A percentile compares a stretch with the other conserved stretches of the same genome.
Evolutionary conservation across 2,888 invertebrate species (phyloP).

Genomic region (Drosophila monieri): DNA sequence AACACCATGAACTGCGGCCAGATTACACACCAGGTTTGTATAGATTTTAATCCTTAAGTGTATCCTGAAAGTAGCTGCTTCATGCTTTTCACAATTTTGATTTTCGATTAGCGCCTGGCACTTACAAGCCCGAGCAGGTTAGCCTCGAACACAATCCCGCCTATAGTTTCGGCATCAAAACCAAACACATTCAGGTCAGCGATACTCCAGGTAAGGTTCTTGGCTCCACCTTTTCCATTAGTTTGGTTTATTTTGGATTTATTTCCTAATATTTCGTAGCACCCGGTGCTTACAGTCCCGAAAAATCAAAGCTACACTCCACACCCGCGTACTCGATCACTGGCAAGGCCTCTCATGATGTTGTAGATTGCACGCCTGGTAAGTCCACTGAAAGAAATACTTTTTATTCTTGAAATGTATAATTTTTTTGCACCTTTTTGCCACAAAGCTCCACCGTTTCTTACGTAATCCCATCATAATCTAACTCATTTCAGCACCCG

Average conservation of each 20-base stretch:
- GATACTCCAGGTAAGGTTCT: conserved; percentile 84
- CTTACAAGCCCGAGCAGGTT: conserved; percentile 86
- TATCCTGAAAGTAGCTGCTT: not conserved
- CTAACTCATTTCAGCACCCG: conserved; percentile 84
- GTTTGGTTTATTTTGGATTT: not conserved
- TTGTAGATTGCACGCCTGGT: conserved; percentile 81
- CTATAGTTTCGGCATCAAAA: conserved; percentile 90
- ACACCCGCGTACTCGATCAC: conserved; percentile 86
- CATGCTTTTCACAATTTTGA: conserved; percentile 4
- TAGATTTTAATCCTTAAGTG: not conserved
- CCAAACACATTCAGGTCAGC: conserved; percentile 86
- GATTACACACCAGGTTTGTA: conserved; percentile 81
- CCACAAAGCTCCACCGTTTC: not conserved
- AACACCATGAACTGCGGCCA: conserved; percentile 81
- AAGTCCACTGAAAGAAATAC: conserved; percentile 21
- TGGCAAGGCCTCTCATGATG: conserved; percentile 82
- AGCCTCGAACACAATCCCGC: conserved; percentile 86
- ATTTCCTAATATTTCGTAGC: conserved; percentile 53
- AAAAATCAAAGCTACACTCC: conserved; percentile 85
- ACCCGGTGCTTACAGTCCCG: conserved; percentile 86
- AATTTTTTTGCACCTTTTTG: not conserved
- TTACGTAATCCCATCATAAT: not conserved
- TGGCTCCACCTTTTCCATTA: not conserved
- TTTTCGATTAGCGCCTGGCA: conserved; percentile 83
- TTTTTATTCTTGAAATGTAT: not conserved